phyloP scores from a whole-genome alignment of 2,888 invertebrate species.

The Aphodius granarius region DNA sequence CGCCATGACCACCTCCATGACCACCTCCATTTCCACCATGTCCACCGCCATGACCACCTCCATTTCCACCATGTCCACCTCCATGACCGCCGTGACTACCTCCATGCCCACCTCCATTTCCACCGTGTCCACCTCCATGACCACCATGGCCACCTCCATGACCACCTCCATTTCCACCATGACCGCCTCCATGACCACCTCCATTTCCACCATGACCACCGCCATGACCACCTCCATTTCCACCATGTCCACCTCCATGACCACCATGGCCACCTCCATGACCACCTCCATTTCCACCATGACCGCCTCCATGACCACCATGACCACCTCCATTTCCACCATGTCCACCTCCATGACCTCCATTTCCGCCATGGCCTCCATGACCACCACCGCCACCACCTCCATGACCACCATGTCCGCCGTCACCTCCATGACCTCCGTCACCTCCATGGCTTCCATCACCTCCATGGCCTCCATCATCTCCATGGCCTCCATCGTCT shows the following conservation, averaged over 20 bases:
- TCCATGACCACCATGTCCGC: background rate
- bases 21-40: background rate
- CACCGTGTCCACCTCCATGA: background rate
- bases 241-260: background rate
- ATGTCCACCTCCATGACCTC: background rate
- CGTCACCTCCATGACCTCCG: no score
- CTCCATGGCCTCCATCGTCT: background rate
- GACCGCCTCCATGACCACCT: background rate
- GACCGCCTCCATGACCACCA: background rate
- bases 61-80: background rate
- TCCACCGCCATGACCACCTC: slow-evolving; percentile 4
- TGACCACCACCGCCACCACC: background rate
- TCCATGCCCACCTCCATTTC: background rate
- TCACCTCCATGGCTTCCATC: no score
- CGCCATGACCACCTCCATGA: background rate
- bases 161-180: slow-evolving; percentile 8
- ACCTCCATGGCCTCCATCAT: background rate
- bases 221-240: background rate
- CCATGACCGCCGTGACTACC: background rate
- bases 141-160: background rate
- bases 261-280: background rate
- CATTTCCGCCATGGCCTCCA: background rate
- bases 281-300: background rate
- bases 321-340: background rate
- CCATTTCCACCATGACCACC: background rate